Evolutionary conservation across 2,888 invertebrate species (phyloP), one percentile per base, ranked within the genome.

Genomic region (Troilus luridus): DNA sequence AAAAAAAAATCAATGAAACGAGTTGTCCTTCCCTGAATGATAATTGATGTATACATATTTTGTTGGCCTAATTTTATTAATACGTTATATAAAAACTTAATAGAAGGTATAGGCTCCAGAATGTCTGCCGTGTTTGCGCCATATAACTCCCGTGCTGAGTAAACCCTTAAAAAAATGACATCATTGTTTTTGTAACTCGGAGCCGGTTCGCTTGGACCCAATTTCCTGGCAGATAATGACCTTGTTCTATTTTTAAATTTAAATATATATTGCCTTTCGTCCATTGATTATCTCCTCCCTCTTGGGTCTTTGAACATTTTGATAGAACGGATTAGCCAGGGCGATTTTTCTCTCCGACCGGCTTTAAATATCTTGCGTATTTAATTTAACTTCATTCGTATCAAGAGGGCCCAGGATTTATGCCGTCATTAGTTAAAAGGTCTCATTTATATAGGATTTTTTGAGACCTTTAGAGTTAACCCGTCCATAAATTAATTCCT

Each of bases 231-330:
- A 27, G 54, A 56, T 85, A 85, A 58, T 12, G 85, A 56, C 85
- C 85, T 85, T 85, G 85, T 56, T 85, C 85, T 85, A 85, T 85
- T 85, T 85, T 85, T 85, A 56, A 85, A 85, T 85, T n/a, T 85
- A 85, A 85, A 85, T 85, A 85, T 85, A 85, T 56, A 85, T 85
- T 56, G 54, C 56, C 21, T 58, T n/a, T 21, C 56, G n/a, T n/a
- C 21, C 85, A 58, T 77, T 85, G 56, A 56, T n/a, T 85, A n/a
- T n/a, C 85, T 54, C 54, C 81, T 81, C 54, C 41, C 21, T 21
- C 54, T 12, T 56, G 10, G 14, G 12, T 10, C 85, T 41, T 41
- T n/a, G 85, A n/a, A 1, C 54, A 21, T 56, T 85, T 85, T 58
- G 85, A 85, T 85, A 54, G 56, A 85, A 58, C n/a, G 56, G 56